phyloP scores from a whole-genome alignment of 1,140 invertebrate genomes.

The Neelides sp. region DNA sequence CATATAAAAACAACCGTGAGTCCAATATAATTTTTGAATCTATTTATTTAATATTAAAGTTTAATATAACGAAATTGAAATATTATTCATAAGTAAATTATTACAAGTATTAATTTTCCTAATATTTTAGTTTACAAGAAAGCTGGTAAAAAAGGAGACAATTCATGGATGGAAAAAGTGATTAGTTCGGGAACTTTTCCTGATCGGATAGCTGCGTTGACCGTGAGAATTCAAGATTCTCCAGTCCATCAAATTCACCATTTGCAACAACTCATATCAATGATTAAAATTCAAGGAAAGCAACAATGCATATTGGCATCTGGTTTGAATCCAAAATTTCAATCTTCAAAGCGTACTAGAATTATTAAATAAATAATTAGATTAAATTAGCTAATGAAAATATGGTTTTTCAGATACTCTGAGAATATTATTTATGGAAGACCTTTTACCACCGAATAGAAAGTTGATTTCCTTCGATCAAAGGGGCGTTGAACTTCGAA shows the following conservation, averaged over 20 bases:
- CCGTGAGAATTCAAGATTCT: conserved; percentile 68
- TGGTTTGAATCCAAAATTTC: conserved; percentile 14
- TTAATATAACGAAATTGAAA: background rate
- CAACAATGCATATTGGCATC: conserved; percentile 46
- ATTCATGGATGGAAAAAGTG: conserved; percentile 63
- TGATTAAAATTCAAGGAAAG: conserved; percentile 69
- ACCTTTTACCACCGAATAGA: conserved; percentile 55
- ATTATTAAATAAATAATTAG: conserved; percentile 3
- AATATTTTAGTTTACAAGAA: background rate
- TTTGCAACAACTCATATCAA: conserved; percentile 56
- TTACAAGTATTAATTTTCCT: too few species aligned
- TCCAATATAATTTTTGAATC: background rate
- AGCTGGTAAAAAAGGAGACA: conserved; percentile 18
- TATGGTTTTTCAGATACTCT: conserved; percentile 45
- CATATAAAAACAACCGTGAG: background rate
- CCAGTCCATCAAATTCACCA: conserved; percentile 63
- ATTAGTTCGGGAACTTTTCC: conserved; percentile 62
- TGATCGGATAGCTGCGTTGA: conserved; percentile 75
- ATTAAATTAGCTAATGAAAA: conserved; percentile 4
- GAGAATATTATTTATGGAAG: conserved; percentile 60
- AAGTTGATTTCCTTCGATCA: conserved; percentile 63
- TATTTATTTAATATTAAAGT: background rate
- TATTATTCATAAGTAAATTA: too few species aligned
- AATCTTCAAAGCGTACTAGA: background rate
- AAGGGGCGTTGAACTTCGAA: conserved; percentile 42